Evolutionary conservation across 1,140 invertebrate genomes (phyloP), one percentile per base, ranked within the genome.

Genomic region (Harpegnathos saltator): DNA sequence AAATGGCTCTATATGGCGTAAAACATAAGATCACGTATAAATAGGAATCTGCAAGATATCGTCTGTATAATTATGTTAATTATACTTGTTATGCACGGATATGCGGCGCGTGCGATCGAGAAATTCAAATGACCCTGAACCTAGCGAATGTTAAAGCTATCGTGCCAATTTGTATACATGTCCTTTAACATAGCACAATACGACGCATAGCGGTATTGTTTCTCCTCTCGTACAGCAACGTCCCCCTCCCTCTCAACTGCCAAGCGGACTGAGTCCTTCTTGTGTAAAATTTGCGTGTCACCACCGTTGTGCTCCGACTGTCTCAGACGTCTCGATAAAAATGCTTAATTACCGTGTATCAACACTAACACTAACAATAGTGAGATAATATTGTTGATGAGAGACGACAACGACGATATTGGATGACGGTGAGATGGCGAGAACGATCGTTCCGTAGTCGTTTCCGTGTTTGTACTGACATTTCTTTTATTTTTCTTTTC

Each of bases 341-440:
- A 71, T 22, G 3, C 26, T 66, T 78, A 77, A 54, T 78, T 38
- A 48, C 1, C 19, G 14, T 58, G 58, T 44, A 44, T 44, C 38
- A 68, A 44, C 68, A 58, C 15, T 63, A 68, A 29, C 48, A 29
- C 29, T 29, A 50, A 56, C n/a, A 54, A 54, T 56, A 19, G 5
- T 56, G n/a, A 56, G 29, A 58, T 56, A 58, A 17, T 66, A 66
- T 56, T 66, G 56, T 56, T 56, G 22, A 66, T 66, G 14, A n/a
- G 24, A 44, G 38, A 75, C 50, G 38, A 75, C 50, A 75, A 75
- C 9, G 54, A 59, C 22, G 50, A 78, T 69, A 33, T 3, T 44
- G 48, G 4, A 77, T 66, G 24, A 52, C 26, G 14, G 24, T n/a
- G 26, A n/a, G n/a, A 38, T 17, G n/a, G n/a, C 17, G 52, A 66